Evolutionary conservation across 2,797 vertebrate species (phyloP).

Genomic region (Psittacula echo): DNA sequence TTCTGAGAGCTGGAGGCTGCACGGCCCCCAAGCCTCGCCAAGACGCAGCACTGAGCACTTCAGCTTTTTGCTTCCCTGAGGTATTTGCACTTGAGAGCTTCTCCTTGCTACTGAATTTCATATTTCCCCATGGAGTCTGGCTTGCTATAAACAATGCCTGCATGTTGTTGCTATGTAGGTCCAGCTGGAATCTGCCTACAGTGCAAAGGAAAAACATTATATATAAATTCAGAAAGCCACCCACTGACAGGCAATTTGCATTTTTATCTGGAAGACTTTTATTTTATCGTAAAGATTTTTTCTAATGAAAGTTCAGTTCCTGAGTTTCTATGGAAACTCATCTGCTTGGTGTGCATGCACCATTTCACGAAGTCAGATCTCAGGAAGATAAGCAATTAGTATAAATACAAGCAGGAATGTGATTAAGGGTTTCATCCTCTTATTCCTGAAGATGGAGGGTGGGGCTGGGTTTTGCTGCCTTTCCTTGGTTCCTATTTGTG

Average conservation of each 20-base stretch:
- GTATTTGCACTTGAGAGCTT: constrained; percentile 64
- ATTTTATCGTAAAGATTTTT: constrained; percentile 25
- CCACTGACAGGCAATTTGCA: constrained; percentile 77
- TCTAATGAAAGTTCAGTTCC: constrained; percentile 76
- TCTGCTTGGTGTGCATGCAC: constrained; percentile 73
- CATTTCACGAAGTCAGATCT: constrained; percentile 73
- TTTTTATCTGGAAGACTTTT: constrained; percentile 79
- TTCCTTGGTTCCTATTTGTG: not conserved
- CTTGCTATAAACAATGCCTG: constrained; percentile 73
- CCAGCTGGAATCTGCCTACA: constrained; percentile 70
- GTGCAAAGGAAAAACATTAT: constrained; percentile 48
- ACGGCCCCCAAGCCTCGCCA: not conserved
- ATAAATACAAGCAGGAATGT: constrained; percentile 52
- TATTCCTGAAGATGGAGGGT: constrained; percentile 4
- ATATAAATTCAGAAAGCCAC: constrained; percentile 67
- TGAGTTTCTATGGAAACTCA: constrained; percentile 81
- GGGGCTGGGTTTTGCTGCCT: not conserved
- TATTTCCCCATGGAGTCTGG: constrained; percentile 70
- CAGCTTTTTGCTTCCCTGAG: constrained; percentile 53
- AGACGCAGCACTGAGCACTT: constrained; percentile 10
- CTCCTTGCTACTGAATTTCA: constrained; percentile 61
- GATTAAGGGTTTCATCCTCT: constrained; percentile 54
- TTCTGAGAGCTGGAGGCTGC: constrained; percentile 4
- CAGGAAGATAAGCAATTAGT: constrained; percentile 74
- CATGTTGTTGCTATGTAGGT: constrained; percentile 68